Evolutionary conservation across 2,888 invertebrate species (phyloP).

Genomic region (Aspidapion aeneum): DNA sequence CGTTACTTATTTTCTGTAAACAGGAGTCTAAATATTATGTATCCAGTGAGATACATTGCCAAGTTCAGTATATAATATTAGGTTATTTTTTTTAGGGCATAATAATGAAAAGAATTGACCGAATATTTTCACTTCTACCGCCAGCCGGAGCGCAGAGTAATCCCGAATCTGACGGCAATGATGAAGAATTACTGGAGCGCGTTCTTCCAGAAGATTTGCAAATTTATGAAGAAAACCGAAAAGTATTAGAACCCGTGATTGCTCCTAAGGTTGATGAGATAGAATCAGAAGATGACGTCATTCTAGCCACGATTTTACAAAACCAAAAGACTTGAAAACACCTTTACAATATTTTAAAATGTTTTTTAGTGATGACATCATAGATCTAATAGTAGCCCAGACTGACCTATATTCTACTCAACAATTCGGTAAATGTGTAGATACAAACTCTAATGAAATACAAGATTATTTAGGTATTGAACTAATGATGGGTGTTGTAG

Average conservation of each 20-base stretch:
- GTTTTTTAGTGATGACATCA: neutral
- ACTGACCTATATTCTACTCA: neutral
- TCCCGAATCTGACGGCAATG: neutral
- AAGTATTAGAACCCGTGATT: too few relatives aligned
- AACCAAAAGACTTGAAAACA: neutral
- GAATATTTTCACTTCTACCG: neutral
- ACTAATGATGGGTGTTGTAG: neutral
- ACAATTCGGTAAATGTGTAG: neutral
- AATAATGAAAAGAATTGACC: neutral
- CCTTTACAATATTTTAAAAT: neutral
- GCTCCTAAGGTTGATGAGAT: neutral
- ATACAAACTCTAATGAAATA: neutral
- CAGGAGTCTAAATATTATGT: neutral
- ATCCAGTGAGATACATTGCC: neutral
- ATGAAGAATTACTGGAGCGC: too few relatives aligned
- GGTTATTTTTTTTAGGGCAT: neutral
- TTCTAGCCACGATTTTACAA: neutral
- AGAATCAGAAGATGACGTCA: neutral
- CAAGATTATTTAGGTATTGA: neutral
- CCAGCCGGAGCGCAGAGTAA: neutral
- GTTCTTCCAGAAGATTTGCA: neutral
- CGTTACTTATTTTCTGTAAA: too few relatives aligned
- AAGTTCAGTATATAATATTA: neutral
- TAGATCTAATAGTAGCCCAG: neutral
- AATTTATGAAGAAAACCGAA: neutral